Conservation (phyloP, 2,888 invertebrate genomes). For the Pristionchus fissidentatus region DNA sequence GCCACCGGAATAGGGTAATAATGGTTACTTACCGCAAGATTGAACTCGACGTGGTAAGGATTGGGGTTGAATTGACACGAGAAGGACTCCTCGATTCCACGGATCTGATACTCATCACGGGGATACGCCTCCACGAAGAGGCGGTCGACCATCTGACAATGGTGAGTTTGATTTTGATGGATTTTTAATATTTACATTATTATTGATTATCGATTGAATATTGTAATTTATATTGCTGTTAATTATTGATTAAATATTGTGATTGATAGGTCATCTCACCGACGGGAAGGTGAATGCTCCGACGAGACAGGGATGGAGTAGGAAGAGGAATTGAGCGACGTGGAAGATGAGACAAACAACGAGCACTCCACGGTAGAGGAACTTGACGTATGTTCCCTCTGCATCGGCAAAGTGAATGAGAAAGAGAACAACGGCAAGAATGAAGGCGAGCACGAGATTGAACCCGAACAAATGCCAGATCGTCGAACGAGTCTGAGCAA, state of each 20-base stretch:
- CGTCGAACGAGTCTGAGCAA: slow-evolving; percentile 61
- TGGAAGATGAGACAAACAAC: slow-evolving; percentile 65
- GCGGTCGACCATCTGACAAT: slow-evolving; percentile 64
- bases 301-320: slow-evolving; percentile 68
- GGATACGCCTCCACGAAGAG: slow-evolving; percentile 68
- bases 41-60: slow-evolving; percentile 62
- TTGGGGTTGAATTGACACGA: slow-evolving; percentile 66
- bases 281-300: slow-evolving; percentile 67
- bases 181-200: not conserved
- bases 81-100: slow-evolving; percentile 62
- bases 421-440: slow-evolving; percentile 59
- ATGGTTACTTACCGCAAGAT: slow-evolving; percentile 54
- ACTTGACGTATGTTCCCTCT: slow-evolving; percentile 63
- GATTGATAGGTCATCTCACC: slow-evolving; percentile 41
- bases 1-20: not conserved
- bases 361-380: slow-evolving; percentile 62
- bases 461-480: slow-evolving; percentile 64
- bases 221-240: not conserved
- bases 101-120: slow-evolving; percentile 64
- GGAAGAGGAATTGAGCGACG: slow-evolving; percentile 68
- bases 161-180: not conserved
- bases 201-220: too few species aligned
- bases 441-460: slow-evolving; percentile 60
- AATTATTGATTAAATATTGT: not conserved
- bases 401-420: slow-evolving; percentile 60